Base-by-base conservation (phyloP, 2,113 vertebrate species). In the Ceyx melanurus region DNA sequence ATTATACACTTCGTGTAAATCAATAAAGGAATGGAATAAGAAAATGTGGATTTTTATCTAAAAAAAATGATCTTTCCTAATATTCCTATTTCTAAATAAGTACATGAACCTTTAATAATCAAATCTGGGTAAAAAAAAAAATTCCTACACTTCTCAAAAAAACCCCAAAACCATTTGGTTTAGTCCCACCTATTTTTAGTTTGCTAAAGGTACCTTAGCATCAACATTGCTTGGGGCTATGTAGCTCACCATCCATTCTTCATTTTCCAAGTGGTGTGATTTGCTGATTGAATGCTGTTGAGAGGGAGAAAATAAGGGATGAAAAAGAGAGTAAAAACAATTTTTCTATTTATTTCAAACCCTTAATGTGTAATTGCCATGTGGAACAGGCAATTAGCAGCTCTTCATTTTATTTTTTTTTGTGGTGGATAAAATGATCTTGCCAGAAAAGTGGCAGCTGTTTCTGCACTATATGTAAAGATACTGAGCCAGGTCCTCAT, bases 121-220 rank as follows among this genome's bases (percentile, higher is more conserved):
- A 56, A 42, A 56, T 31, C 11, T 4, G 7, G 3, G 5, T 50
- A 9, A 9, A 5, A 5, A 6, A 7, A 23, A 35, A 31, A n/a
- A 4, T 28, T 58, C 13, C 45, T 56, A 45, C 3, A 1, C 16
- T 35, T 73, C 40, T 54, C 25, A 64, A 73, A 84, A 82, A 86
- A 76, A 37, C 10, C 9, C 37, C 37, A 10, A 37, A 37, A 37
- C 10, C 37, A 37, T 37, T 4, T 37, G 11, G 2, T 15, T 88
- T 70, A 82, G 33, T 65, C 29, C n/a, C 62, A n/a, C 12, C 9
- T 66, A 71, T 58, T 70, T 76, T 86, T 48, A 66, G 3, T 82
- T 76, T 35, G 58, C 29, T 66, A 23, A 71, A 73, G 15, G 73
- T 97, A 97, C 96, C 96, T 96, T 82, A 62, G 31, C 76, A 64